These are phyloP conservation scores for Xanthorhoe designata DNA, from an alignment of 2,888 invertebrate genomes.

Conservation along the genomic window DNA sequence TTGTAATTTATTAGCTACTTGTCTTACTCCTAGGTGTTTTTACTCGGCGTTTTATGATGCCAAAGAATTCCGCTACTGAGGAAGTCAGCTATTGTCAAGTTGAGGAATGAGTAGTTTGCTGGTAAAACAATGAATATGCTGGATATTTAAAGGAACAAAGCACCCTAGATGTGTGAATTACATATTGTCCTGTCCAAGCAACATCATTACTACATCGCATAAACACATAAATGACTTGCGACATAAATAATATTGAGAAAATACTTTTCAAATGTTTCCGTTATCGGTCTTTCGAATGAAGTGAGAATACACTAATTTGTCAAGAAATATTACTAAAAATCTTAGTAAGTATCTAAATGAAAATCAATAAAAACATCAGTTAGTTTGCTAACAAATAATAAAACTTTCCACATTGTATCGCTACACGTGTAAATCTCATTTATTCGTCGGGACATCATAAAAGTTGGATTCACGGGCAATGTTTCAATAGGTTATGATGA, in stretches of 20 bases:
- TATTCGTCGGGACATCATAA: constrained; percentile 43
- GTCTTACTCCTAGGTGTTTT: constrained; percentile 37
- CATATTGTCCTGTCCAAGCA: constrained; percentile 25
- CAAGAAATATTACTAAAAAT: neutral
- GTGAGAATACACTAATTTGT: neutral
- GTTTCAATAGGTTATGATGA: constrained; percentile 12
- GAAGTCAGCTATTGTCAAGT: constrained; percentile 39
- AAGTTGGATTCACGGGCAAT: constrained; percentile 48
- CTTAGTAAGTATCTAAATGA: neutral
- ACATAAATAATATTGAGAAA: neutral
- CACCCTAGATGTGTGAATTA: constrained; percentile 32
- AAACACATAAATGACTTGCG: constrained; percentile 17
- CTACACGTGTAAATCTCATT: constrained; percentile 50
- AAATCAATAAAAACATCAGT: neutral
- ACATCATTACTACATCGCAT: constrained; percentile 5
- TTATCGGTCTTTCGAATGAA: neutral
- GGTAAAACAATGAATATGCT: constrained; percentile 55
- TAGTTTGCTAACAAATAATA: constrained; percentile 33
- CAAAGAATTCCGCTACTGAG: constrained; percentile 36
- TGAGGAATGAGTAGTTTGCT: constrained; percentile 27
- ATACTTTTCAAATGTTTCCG: neutral
- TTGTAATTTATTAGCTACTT: constrained; percentile 47
- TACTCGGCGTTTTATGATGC: constrained; percentile 36
- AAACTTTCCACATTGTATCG: constrained; percentile 44
- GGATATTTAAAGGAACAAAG: constrained; percentile 42